These are phyloP conservation scores for Dimorphilus gyrociliatus DNA, from an alignment of 2,888 invertebrate genomes.

Conservation along the genomic window DNA sequence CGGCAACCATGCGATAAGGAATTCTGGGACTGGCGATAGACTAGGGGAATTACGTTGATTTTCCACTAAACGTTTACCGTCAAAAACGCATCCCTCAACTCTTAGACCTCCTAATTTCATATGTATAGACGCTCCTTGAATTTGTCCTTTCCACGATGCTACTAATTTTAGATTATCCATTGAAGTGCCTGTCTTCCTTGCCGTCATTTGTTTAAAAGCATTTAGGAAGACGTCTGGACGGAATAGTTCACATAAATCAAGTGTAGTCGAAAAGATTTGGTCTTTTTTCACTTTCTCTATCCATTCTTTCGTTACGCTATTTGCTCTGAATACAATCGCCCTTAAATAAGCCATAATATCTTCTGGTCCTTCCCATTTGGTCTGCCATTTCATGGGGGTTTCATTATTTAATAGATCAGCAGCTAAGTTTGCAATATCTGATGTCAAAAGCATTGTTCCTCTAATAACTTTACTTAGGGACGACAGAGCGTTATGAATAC, in stretches of 20 bases:
- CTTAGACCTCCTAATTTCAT: conserved; percentile 45
- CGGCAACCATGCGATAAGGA: conserved; percentile 47
- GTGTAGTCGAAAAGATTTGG: conserved; percentile 40
- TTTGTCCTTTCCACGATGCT: conserved; percentile 41
- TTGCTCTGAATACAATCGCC: conserved; percentile 43
- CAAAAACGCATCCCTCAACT: conserved; percentile 52
- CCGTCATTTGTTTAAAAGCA: conserved; percentile 54
- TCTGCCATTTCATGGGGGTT: conserved; percentile 51
- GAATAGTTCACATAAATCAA: conserved; percentile 51
- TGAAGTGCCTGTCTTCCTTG: conserved; percentile 41
- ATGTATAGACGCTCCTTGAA: conserved; percentile 30
- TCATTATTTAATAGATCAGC: conserved; percentile 42
- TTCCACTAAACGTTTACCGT: conserved; percentile 44
- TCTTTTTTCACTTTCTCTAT: conserved; percentile 38
- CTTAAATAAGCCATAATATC: conserved; percentile 47
- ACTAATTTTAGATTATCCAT: conserved; percentile 44
- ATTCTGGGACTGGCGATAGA: conserved; percentile 44
- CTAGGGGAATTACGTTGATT: conserved; percentile 47
- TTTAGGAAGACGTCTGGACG: conserved; percentile 56
- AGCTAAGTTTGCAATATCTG: conserved; percentile 40
- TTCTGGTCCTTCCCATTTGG: conserved; percentile 52
- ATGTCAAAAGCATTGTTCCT: conserved; percentile 43
- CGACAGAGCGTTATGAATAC: conserved; percentile 47
- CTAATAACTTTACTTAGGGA: conserved; percentile 47
- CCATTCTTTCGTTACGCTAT: conserved; percentile 43